Evolutionary conservation across 2,113 vertebrate species (phyloP).

Genomic region (Corapipo altera): DNA sequence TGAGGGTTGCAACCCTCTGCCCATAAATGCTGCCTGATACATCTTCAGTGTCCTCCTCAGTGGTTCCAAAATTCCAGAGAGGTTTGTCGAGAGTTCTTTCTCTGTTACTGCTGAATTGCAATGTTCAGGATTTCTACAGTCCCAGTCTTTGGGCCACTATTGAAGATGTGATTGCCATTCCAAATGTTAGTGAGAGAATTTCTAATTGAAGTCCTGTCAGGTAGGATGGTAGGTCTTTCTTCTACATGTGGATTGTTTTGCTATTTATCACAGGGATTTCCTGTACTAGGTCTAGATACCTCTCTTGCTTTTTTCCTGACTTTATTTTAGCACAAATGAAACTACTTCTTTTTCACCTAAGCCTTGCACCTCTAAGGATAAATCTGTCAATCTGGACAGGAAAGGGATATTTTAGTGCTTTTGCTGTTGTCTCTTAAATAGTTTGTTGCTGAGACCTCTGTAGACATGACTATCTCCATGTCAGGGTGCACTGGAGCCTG

Average conservation of each 20-base stretch:
- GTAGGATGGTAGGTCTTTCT: neutral
- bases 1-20: neutral
- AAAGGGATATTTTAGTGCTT: neutral
- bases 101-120: neutral
- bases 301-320: neutral
- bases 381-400: neutral
- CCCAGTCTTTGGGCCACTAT: rapidly evolving
- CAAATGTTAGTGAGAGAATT: neutral
- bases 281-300: neutral
- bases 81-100: neutral
- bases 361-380: neutral
- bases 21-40: neutral
- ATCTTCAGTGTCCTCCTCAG: neutral
- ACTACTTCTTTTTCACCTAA: neutral
- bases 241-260: neutral
- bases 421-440: neutral
- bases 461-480: neutral
- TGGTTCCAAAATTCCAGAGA: neutral
- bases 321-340: neutral
- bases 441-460: neutral
- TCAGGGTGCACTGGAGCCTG: neutral
- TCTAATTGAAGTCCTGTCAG: neutral
- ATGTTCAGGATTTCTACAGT: neutral
- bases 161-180: neutral
- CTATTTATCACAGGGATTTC: neutral